A percentile compares a stretch with the other conserved stretches of the same genome.
Conservation (phyloP, 2,113 vertebrate species). For the Crocuta crocuta region DNA sequence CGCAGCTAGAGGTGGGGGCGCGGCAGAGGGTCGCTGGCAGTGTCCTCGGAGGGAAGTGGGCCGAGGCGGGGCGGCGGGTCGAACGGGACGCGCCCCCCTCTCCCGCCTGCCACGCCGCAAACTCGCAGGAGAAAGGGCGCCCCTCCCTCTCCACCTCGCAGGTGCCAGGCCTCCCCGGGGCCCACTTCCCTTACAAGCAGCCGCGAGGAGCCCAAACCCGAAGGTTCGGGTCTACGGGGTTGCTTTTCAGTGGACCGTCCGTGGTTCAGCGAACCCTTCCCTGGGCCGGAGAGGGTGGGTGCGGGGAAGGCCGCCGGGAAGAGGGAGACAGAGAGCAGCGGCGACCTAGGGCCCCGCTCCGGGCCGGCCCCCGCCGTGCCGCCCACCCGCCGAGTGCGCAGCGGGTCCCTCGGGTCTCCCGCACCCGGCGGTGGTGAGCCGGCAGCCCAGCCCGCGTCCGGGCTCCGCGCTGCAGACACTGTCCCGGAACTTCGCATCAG, state of each 20-base stretch:
- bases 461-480: accelerated
- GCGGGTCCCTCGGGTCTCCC: not conserved
- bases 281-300: not conserved
- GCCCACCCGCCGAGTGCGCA: accelerated
- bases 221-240: too few species aligned
- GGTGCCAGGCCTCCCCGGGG: accelerated
- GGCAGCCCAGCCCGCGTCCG: accelerated
- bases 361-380: accelerated
- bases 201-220: not conserved
- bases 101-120: accelerated
- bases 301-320: accelerated
- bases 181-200: not conserved
- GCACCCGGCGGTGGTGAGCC: accelerated
- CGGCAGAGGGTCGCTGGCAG: too few species aligned
- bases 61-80: not conserved
- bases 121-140: accelerated
- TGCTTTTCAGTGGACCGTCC: not conserved
- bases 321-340: accelerated
- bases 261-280: not conserved
- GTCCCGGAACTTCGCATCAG: not conserved
- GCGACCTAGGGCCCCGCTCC: accelerated
- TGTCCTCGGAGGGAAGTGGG: not conserved
- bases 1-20: too few species aligned
- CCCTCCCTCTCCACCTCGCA: not conserved
- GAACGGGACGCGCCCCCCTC: not conserved